phyloP scores from a whole-genome alignment of 35 echinoderm and acorn worm genomes.

The Acanthaster planci region DNA sequence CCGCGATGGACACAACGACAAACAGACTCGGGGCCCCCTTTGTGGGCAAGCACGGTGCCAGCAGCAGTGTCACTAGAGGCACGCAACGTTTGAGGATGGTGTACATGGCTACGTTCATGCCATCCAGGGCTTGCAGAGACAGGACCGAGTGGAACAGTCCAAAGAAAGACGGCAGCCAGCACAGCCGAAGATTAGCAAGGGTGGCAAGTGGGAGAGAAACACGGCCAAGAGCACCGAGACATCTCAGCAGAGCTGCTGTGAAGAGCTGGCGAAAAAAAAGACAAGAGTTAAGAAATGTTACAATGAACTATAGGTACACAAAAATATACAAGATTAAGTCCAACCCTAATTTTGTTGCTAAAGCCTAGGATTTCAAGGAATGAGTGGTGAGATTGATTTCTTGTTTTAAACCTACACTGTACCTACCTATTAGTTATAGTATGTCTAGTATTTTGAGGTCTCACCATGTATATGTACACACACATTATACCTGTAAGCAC shows the following conservation, averaged over 20 bases:
- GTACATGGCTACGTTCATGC: conserved; percentile 92
- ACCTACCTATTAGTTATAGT: no score
- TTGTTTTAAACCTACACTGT: no score
- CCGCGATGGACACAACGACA: conserved; percentile 45
- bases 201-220: conserved; percentile 19
- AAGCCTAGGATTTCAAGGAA: no score
- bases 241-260: conserved; percentile 52
- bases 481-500: no score
- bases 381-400: no score
- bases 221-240: conserved; percentile 23
- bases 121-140: conserved; percentile 57
- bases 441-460: no score
- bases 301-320: no score
- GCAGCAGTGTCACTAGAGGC: conserved; percentile 65
- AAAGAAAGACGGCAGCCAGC: conserved; percentile 71
- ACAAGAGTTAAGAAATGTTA: not conserved
- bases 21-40: conserved; percentile 47
- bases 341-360: no score
- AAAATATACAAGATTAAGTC: no score
- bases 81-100: conserved; percentile 83
- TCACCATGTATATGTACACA: no score
- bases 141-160: conserved; percentile 71
- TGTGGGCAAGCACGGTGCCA: conserved; percentile 62
- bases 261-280: conserved; percentile 32
- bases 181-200: conserved; percentile 32